These are phyloP conservation scores for Papilio elwesi DNA, from an alignment of 2,888 invertebrate species.

Conservation along the genomic window DNA sequence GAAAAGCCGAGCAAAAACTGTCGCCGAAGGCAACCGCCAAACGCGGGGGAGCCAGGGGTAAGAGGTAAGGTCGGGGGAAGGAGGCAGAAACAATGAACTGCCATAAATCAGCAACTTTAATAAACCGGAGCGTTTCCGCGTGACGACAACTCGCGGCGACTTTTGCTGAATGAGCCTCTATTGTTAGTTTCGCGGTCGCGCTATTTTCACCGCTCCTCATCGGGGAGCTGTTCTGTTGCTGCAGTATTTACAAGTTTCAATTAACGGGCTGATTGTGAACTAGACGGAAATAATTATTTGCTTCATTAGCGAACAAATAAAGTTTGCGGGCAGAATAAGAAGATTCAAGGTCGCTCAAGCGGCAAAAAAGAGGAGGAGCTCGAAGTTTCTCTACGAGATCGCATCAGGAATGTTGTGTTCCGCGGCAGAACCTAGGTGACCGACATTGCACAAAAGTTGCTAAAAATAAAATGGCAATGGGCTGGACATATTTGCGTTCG, in stretches of 20 bases:
- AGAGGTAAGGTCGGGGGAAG: constrained; percentile 1
- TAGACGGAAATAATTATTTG: not conserved
- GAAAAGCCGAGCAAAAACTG: constrained; percentile 45
- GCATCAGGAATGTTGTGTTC: too few species aligned
- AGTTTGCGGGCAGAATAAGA: too few species aligned
- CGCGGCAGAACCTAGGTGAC: too few species aligned
- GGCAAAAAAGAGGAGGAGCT: too few species aligned
- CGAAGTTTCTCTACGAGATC: too few species aligned
- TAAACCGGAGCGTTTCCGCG: constrained; percentile 61
- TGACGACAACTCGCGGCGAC: constrained; percentile 40
- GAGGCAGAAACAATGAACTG: constrained; percentile 70
- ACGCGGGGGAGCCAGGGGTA: not conserved
- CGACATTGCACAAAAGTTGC: too few species aligned
- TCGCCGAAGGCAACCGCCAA: constrained; percentile 50
- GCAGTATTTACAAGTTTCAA: constrained; percentile 1
- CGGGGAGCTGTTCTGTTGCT: constrained; percentile 16
- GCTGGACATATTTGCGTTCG: too few species aligned
- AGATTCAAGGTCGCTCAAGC: too few species aligned
- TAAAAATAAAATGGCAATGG: too few species aligned
- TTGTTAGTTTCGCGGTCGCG: constrained; percentile 29
- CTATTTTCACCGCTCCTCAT: constrained; percentile 24
- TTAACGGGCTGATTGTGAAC: not conserved
- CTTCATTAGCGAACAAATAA: not conserved
- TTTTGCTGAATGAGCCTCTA: constrained; percentile 23
- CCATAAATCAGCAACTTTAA: constrained; percentile 75